Conservation (phyloP, 64 coral and sea anemone genomes). For the Cladopsammia gracilis region DNA sequence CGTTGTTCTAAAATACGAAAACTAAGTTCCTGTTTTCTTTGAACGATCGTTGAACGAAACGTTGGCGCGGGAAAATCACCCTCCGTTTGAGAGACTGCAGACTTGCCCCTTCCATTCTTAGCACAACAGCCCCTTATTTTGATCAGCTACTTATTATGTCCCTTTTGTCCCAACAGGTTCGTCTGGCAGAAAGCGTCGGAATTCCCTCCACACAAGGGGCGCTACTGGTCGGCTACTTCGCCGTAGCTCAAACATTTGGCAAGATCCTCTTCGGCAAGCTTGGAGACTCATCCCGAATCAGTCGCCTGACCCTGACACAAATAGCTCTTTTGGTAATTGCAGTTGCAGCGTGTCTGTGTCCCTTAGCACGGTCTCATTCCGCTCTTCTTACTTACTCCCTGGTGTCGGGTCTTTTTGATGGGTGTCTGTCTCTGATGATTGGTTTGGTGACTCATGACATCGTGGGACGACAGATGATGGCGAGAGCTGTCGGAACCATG, state of each 20-base stretch:
- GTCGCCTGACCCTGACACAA: conserved; percentile 68
- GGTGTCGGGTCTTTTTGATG: conserved; percentile 64
- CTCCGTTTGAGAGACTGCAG: too few relatives aligned
- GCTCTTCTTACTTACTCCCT: conserved; percentile 72
- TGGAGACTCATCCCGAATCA: conserved; percentile 46
- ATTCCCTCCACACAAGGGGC: conserved; percentile 68
- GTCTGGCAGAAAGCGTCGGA: conserved; percentile 73
- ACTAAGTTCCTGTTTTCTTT: too few relatives aligned
- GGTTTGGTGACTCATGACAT: conserved; percentile 91
- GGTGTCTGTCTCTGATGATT: conserved; percentile 51
- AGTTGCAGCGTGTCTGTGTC: conserved; percentile 75
- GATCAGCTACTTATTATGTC: conserved; percentile 6
- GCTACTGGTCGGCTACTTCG: conserved; percentile 79
- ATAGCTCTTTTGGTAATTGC: conserved; percentile 68
- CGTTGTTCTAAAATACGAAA: too few relatives aligned
- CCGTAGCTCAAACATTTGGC: conserved; percentile 77
- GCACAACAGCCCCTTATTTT: not conserved
- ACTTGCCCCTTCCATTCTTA: too few relatives aligned
- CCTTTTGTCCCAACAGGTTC: conserved; percentile 55
- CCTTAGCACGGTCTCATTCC: conserved; percentile 61
- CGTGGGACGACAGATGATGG: conserved; percentile 81
- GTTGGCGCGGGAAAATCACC: too few relatives aligned
- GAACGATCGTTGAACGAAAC: too few relatives aligned
- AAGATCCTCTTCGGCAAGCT: conserved; percentile 85
- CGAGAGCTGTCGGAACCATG: conserved; percentile 71